A percentile compares a stretch with the other conserved stretches of the same genome.
phyloP scores from a whole-genome alignment of 2,888 invertebrate genomes.

The Tricholauxania praeusta region DNA sequence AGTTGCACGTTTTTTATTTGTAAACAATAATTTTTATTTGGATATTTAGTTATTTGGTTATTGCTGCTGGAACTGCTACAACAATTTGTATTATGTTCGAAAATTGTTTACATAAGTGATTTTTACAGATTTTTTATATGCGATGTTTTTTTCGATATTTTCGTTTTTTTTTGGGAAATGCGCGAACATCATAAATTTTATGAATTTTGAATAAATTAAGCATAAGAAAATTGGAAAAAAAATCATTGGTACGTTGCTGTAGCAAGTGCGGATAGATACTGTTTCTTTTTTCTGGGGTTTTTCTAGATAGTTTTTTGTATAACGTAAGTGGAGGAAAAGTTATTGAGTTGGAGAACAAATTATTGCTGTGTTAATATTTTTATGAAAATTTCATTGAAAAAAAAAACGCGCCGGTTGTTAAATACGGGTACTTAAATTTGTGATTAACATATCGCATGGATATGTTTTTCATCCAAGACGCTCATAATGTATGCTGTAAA shows the following conservation, averaged over 20 bases:
- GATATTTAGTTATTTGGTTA: slow-evolving; percentile 8
- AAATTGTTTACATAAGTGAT: slow-evolving; percentile 3
- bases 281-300: too few relatives aligned
- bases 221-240: not conserved
- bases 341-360: slow-evolving; percentile 12
- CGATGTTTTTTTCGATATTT: not conserved
- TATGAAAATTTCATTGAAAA: slow-evolving; percentile 19
- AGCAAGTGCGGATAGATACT: too few relatives aligned
- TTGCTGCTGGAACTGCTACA: slow-evolving; percentile 9
- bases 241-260: too few relatives aligned
- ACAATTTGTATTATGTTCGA: slow-evolving; percentile 10
- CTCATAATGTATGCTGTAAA: too few relatives aligned
- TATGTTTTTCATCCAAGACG: too few relatives aligned
- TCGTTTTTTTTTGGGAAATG: not conserved
- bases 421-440: not conserved
- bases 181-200: slow-evolving; percentile 21
- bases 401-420: not conserved
- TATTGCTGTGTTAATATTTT: slow-evolving; percentile 32
- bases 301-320: too few relatives aligned
- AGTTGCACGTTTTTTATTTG: slow-evolving; percentile 32
- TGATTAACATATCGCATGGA: not conserved
- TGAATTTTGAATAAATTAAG: slow-evolving; percentile 22
- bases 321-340: not conserved
- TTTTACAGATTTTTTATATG: not conserved
- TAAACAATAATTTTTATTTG: slow-evolving; percentile 42